Evolutionary conservation across 2,888 invertebrate genomes (phyloP), one percentile per base, ranked within the genome.

Genomic region (Nemoura dubitans): DNA sequence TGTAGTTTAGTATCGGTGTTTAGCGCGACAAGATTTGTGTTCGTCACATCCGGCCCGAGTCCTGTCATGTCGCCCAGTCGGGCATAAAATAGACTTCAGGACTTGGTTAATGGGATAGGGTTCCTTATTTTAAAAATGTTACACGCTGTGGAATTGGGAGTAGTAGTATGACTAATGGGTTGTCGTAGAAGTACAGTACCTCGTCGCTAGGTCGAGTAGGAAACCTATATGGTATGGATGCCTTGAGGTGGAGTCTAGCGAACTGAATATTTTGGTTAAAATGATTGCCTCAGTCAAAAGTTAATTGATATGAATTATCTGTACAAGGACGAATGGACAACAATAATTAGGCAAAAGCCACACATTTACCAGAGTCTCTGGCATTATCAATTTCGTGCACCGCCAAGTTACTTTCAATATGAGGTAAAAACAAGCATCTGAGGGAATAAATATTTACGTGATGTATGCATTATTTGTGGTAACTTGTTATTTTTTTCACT

Each of bases 61-160:
- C 76, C 27, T 84, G 76, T 84, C 84, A 84, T 26, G 76, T 84
- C 84, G 27, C 59, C 76, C 76, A 84, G 59, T 76, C 59, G 84
- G 14, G 84, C 84, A 84, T 84, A 84, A 84, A 84, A 84, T 84
- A 84, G 84, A 84, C 84, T 84, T 84, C 84, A 84, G 59, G 84
- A 76, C 26, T 84, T 59, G 27, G 76, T 76, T 84, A 84, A 84
- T 84, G 76, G 84, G 84, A 76, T 84, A 76, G 28, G 59, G 30
- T 84, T 76, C 84, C 84, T 84, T 59, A 16, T 76, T 84, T 30
- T 81, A n/a, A 59, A 59, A 83, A 83, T 42, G 83, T 25, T 83
- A n/a, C 43, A 83, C 42, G 42, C 25, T 83, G n/a, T 83, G 42
- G 43, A 36, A 83, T 83, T 36, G 83, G 43, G 83, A 21, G 84